Base-by-base conservation (phyloP, 2,888 invertebrate species). In the Ormyrus labotus region DNA sequence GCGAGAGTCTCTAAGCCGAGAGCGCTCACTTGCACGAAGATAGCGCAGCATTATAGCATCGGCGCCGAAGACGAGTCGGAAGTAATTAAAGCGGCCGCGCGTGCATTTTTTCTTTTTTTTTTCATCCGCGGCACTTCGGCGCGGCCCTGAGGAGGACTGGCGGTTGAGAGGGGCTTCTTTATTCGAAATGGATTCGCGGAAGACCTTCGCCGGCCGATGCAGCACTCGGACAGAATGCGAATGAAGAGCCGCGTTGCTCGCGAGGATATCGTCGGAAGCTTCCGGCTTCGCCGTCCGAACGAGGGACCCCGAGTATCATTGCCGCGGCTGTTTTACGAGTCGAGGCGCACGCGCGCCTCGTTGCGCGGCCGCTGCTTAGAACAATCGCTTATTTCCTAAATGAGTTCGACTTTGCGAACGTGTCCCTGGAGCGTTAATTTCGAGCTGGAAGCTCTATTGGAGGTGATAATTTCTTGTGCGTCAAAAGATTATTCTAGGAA, bases 151-250 rank as follows among this genome's bases (percentile, higher is more conserved):
- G 48, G 19, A 19, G 19, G 19, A 47, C n/a, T 9, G 13, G n/a
- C 60, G 51, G n/a, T 51, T 10, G 75, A 68, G 34, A 53, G 55
- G 34, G 48, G 58, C n/a, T 19, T 19, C 19, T 55, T 76, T 55
- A 77, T 64, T 82, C 82, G 80, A 82, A 84, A 84, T 83, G 83
- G 72, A 77, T 86, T 86, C 84, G 84, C 73, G 78, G 85, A 87
- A 87, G 86, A 76, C 82, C 82, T 80, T 81, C 82, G 84, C 57
- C 57, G 47, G 19, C 19, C 19, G 19, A 19, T 76, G 81, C 83
- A 75, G 71, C 63, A 78, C 47, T 78, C 82, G 81, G 10, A 53
- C 64, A 65, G 86, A 85, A 85, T 85, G 71, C 19, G 81, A 85
- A 86, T 83, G 83, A 83, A 78, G 60, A 47, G 51, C 58, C 19